Evolutionary conservation across 1,140 invertebrate genomes (phyloP).

Genomic region (Drosophila dunni): DNA sequence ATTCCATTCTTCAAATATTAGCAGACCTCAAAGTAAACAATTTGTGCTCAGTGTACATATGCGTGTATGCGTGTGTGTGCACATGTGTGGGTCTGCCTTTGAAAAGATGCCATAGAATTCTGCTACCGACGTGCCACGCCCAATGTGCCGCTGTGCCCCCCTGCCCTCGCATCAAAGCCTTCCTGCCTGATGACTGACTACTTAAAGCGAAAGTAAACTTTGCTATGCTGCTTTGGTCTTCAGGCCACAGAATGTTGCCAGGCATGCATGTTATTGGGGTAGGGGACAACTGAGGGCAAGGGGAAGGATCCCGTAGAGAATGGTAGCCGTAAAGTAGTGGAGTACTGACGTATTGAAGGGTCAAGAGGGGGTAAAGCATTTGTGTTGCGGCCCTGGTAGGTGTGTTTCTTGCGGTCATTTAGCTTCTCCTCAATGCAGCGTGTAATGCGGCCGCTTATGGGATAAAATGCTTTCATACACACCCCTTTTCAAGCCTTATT

Average conservation of each 20-base stretch:
- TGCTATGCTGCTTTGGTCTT: slow-evolving; percentile 64
- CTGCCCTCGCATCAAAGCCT: background rate
- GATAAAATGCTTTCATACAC: slow-evolving; percentile 52
- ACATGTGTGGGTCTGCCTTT: slow-evolving; percentile 63
- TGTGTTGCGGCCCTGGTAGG: slow-evolving; percentile 46
- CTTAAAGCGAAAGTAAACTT: slow-evolving; percentile 81
- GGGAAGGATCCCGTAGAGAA: too few species aligned
- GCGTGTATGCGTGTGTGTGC: slow-evolving; percentile 51
- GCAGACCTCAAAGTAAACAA: too few species aligned
- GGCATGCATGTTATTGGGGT: slow-evolving; percentile 22
- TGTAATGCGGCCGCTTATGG: slow-evolving; percentile 78
- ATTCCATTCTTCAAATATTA: too few species aligned
- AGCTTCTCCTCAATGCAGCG: slow-evolving; percentile 78
- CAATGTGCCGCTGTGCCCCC: background rate
- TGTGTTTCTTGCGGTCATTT: slow-evolving; percentile 79
- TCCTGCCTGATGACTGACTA: slow-evolving; percentile 57
- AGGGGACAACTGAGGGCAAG: background rate
- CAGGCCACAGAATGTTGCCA: slow-evolving; percentile 54
- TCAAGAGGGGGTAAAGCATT: background rate
- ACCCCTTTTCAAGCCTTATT: background rate
- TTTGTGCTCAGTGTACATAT: background rate
- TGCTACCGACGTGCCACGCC: slow-evolving; percentile 40
- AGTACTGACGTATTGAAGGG: background rate
- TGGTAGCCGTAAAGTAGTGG: background rate
- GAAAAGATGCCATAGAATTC: slow-evolving; percentile 56